Conservation (phyloP, 2,797 vertebrate species). For the Rhinichthys osculus region DNA sequence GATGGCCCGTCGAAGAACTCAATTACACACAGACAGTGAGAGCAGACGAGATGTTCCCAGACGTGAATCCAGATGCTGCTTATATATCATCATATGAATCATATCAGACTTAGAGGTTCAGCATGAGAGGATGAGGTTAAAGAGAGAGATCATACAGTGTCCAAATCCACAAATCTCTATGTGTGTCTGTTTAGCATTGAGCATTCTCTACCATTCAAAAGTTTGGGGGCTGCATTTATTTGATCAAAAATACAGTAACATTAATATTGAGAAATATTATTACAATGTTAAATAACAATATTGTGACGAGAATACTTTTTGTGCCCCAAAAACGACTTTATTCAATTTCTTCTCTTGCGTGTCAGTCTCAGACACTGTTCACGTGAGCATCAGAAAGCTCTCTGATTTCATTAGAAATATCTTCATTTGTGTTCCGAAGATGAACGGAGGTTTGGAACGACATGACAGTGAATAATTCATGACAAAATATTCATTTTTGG, state of each 20-base stretch:
- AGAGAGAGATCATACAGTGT: neutral
- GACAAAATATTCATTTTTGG: no score
- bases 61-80: neutral
- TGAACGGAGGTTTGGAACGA: no score
- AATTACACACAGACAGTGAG: neutral
- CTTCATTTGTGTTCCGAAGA: no score
- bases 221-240: neutral
- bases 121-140: neutral
- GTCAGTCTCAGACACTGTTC: no score
- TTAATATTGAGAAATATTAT: neutral
- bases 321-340: no score
- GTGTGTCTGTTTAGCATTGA: neutral
- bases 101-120: neutral
- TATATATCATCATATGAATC: slow-evolving; percentile 2
- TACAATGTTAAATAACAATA: neutral
- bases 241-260: neutral
- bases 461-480: no score
- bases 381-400: no score
- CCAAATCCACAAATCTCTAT: neutral
- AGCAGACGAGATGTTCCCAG: neutral
- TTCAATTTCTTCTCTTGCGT: no score
- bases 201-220: neutral
- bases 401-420: no score
- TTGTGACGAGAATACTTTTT: no score
- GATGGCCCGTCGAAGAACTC: neutral